Conservation (phyloP, 2,113 vertebrate genomes). For the Cisticola juncidis region DNA sequence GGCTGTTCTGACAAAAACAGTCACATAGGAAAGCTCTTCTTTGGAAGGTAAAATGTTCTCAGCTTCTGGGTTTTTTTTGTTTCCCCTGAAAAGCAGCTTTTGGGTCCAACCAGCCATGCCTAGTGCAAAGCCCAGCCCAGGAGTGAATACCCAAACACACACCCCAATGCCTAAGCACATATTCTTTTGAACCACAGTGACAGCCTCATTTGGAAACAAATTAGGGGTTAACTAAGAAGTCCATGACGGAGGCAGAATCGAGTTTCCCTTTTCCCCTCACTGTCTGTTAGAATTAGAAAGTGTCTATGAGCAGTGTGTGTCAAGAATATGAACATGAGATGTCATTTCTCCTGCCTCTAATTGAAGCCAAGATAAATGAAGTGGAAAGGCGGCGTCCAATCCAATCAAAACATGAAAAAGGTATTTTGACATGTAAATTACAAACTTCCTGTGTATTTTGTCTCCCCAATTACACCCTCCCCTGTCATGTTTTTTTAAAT, state of each 20-base stretch:
- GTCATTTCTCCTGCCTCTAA: slow-evolving; percentile 78
- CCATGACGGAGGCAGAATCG: slow-evolving; percentile 69
- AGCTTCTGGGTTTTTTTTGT: not conserved
- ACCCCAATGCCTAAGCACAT: slow-evolving; percentile 13
- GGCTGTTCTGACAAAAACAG: not conserved
- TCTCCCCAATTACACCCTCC: slow-evolving; percentile 84
- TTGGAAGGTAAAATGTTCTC: not conserved
- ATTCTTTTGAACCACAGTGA: slow-evolving; percentile 73
- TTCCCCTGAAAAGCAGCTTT: not conserved
- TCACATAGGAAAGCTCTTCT: not conserved
- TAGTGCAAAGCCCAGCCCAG: not conserved
- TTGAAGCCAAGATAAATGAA: slow-evolving; percentile 84
- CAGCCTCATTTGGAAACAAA: slow-evolving; percentile 81
- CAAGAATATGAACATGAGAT: slow-evolving; percentile 74
- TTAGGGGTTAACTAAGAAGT: slow-evolving; percentile 82
- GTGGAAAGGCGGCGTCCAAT: slow-evolving; percentile 82
- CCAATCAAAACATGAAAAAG: slow-evolving; percentile 84
- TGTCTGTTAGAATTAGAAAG: slow-evolving; percentile 81
- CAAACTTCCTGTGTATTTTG: slow-evolving; percentile 84
- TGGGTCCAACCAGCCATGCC: not conserved
- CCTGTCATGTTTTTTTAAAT: slow-evolving; percentile 84
- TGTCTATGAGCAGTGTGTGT: slow-evolving; percentile 72
- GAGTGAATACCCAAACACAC: not conserved
- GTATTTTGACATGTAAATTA: slow-evolving; percentile 87
- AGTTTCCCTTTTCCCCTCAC: slow-evolving; percentile 77